phyloP scores from a whole-genome alignment of 1,140 invertebrate genomes.

The Drosophila auraria region DNA sequence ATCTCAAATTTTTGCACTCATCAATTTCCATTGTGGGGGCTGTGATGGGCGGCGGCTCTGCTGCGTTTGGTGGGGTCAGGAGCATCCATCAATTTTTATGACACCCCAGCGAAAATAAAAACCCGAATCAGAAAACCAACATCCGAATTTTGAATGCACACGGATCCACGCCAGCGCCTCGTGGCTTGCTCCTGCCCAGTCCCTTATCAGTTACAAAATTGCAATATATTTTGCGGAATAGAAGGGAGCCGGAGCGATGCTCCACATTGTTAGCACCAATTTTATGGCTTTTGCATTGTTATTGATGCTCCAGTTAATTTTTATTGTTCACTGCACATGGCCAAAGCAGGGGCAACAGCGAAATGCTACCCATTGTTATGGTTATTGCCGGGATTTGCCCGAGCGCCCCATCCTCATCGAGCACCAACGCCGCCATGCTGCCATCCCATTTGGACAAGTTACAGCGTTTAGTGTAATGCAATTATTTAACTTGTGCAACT shows the following conservation, averaged over 20 bases:
- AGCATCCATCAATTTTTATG: constrained; percentile 80
- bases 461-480: constrained; percentile 75
- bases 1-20: constrained; percentile 71
- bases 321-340: constrained; percentile 66
- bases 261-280: constrained; percentile 72
- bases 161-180: constrained; percentile 9
- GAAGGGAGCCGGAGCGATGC: constrained; percentile 40
- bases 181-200: background rate
- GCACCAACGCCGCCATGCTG: no score
- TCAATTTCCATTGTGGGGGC: constrained; percentile 59
- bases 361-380: constrained; percentile 39
- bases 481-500: constrained; percentile 77
- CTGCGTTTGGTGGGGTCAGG: background rate
- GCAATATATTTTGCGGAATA: constrained; percentile 65
- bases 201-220: constrained; percentile 56
- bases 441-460: constrained; percentile 39
- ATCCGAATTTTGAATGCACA: constrained; percentile 60
- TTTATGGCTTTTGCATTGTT: constrained; percentile 79
- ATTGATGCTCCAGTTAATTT: constrained; percentile 77
- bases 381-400: constrained; percentile 35
- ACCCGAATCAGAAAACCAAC: constrained; percentile 57
- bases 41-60: no score
- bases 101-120: constrained; percentile 69
- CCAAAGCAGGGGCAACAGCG: constrained; percentile 13
- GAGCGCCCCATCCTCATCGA: no score